Evolutionary conservation across 2,888 invertebrate genomes (phyloP).

Genomic region (Chloromyia formosa): DNA sequence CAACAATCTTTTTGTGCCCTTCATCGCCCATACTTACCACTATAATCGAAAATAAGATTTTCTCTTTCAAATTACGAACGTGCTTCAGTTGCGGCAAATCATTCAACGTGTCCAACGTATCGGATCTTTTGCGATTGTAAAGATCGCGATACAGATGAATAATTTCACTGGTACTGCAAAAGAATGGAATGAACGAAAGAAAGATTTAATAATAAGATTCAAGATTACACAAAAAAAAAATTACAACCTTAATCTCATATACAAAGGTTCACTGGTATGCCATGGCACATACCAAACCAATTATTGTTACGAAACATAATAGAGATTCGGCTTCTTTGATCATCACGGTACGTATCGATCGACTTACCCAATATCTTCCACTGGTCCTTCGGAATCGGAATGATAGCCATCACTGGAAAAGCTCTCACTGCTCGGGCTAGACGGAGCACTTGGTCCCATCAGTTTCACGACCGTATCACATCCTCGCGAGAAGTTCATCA

Average conservation of each 20-base stretch:
- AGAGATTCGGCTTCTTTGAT: too few relatives aligned
- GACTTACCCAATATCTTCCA: conserved; percentile 61
- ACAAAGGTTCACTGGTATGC: too few relatives aligned
- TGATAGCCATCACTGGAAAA: conserved; percentile 84
- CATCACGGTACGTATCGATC: too few relatives aligned
- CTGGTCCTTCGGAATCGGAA: conserved; percentile 75
- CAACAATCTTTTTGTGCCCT: too few relatives aligned
- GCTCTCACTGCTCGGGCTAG: conserved; percentile 66
- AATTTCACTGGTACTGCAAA: conserved; percentile 68
- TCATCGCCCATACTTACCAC: conserved; percentile 75
- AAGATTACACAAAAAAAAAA: too few relatives aligned
- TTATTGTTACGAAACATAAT: too few relatives aligned
- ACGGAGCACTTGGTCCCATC: conserved; percentile 69
- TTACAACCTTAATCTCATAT: too few relatives aligned
- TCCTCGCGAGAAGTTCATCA: conserved; percentile 79
- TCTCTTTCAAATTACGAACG: conserved; percentile 89
- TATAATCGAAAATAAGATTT: conserved; percentile 94
- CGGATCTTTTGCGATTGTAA: conserved; percentile 84
- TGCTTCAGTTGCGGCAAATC: conserved; percentile 81
- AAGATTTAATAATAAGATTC: too few relatives aligned
- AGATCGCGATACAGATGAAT: conserved; percentile 85
- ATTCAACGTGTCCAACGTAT: conserved; percentile 86
- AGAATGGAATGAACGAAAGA: neutral
- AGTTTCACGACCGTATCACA: conserved; percentile 79
- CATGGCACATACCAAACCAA: too few relatives aligned